phyloP scores from a whole-genome alignment of 2,113 vertebrate genomes.

The Megaleporinus macrocephalus region DNA sequence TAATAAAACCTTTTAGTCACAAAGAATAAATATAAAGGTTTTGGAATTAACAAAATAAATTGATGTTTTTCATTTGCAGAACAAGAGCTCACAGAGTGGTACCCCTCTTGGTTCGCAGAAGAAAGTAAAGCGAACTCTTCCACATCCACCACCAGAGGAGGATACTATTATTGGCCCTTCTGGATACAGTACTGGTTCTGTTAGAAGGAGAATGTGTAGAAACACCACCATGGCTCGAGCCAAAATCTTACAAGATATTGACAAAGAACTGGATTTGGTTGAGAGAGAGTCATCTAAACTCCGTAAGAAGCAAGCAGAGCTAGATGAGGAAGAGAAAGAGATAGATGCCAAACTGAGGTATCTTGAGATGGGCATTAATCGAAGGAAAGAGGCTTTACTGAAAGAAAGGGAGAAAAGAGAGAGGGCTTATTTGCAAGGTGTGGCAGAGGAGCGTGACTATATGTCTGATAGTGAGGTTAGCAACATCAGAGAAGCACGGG shows the following conservation, averaged over 20 bases:
- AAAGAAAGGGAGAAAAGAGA: constrained; percentile 98
- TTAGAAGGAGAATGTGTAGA: constrained; percentile 91
- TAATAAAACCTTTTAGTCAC: background rate
- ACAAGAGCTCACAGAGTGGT: constrained; percentile 77
- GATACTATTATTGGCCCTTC: constrained; percentile 79
- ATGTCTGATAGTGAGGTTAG: constrained; percentile 99
- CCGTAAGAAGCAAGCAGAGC: constrained; percentile 96
- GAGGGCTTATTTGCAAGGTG: constrained; percentile 95
- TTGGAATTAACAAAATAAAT: background rate
- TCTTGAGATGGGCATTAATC: constrained; percentile 98
- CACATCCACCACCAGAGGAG: constrained; percentile 95
- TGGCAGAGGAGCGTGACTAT: constrained; percentile 97
- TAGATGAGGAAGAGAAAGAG: constrained; percentile 98
- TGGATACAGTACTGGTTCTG: constrained; percentile 85
- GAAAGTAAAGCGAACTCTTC: constrained; percentile 96
- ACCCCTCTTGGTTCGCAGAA: constrained; percentile 86
- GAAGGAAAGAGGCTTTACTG: constrained; percentile 94
- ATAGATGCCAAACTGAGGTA: constrained; percentile 98
- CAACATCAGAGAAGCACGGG: constrained; percentile 87
- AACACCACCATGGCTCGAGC: constrained; percentile 96
- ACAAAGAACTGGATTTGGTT: constrained; percentile 95
- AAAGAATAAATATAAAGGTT: background rate
- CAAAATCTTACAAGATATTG: constrained; percentile 98
- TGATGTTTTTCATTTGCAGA: constrained; percentile 66
- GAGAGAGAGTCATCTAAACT: constrained; percentile 98